Evolutionary conservation across 1,140 invertebrate species (phyloP).

Genomic region (Platyura marginata): DNA sequence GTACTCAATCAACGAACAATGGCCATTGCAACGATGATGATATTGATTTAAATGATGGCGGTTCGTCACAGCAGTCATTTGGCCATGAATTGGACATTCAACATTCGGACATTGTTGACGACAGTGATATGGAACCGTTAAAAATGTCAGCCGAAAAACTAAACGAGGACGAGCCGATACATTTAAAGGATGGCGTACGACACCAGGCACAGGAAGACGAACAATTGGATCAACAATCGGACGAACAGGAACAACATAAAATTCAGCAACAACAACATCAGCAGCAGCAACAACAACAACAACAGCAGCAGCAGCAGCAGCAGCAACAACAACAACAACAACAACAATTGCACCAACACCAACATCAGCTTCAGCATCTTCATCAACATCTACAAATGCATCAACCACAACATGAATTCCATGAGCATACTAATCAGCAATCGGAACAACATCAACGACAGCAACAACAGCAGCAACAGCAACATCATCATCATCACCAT

Average conservation of each 20-base stretch:
- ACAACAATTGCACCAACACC: not conserved
- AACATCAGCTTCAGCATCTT: slow-evolving; percentile 7
- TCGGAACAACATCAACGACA: slow-evolving; percentile 11
- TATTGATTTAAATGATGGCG: slow-evolving; percentile 12
- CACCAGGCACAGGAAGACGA: slow-evolving; percentile 23
- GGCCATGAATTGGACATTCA: not conserved
- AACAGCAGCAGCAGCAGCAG: slow-evolving; percentile 7
- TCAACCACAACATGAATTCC: not conserved
- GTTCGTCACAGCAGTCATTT: no score
- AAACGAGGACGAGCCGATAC: not conserved
- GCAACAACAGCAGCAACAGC: slow-evolving; percentile 1
- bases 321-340: slow-evolving; percentile 3
- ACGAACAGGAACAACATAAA: slow-evolving; percentile 11
- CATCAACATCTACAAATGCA: slow-evolving; percentile 10
- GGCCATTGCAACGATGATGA: slow-evolving; percentile 11
- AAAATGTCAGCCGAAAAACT: not conserved
- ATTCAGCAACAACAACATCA: slow-evolving; percentile 9
- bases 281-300: slow-evolving; percentile 12
- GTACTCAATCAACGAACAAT: no score
- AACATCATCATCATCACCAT: slow-evolving; percentile 1
- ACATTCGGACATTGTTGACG: not conserved
- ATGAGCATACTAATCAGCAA: slow-evolving; percentile 7
- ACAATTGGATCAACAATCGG: slow-evolving; percentile 16
- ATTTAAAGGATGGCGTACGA: not conserved
- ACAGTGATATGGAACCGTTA: not conserved